Evolutionary conservation across 2,113 vertebrate genomes (phyloP).

Genomic region (Caloenas nicobarica): DNA sequence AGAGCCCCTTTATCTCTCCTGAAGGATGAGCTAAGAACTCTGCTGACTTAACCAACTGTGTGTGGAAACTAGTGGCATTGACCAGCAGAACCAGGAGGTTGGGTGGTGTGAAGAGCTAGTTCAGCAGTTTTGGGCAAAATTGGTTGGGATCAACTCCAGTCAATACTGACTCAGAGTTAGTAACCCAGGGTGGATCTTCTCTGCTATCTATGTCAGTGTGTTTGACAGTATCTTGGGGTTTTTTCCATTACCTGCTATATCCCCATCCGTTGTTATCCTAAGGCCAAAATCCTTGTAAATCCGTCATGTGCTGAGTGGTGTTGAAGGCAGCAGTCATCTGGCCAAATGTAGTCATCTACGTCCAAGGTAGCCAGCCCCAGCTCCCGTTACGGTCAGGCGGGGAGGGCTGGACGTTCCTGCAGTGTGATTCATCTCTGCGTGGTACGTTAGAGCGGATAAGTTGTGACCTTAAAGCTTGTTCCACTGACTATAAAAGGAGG

Average conservation of each 20-base stretch:
- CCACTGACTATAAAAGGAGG: background rate
- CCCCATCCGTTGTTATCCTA: background rate
- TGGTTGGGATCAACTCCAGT: background rate
- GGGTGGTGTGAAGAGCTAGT: background rate
- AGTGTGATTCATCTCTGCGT: background rate
- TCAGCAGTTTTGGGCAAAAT: background rate
- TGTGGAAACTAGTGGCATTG: background rate
- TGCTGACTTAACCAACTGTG: background rate
- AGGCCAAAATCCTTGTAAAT: background rate
- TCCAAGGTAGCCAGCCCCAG: background rate
- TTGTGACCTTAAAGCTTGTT: background rate
- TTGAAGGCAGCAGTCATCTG: background rate
- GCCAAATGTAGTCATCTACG: background rate
- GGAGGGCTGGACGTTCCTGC: background rate
- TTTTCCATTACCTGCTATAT: background rate
- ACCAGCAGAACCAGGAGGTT: background rate
- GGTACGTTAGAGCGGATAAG: background rate
- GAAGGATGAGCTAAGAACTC: background rate
- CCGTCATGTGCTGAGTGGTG: background rate
- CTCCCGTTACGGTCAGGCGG: background rate
- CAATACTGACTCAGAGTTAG: background rate
- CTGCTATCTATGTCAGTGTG: rapidly evolving
- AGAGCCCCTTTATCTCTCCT: background rate
- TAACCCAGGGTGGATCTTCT: background rate
- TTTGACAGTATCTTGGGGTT: background rate